phyloP scores from a whole-genome alignment of 2,113 vertebrate species.

The Oceanites oceanicus region DNA sequence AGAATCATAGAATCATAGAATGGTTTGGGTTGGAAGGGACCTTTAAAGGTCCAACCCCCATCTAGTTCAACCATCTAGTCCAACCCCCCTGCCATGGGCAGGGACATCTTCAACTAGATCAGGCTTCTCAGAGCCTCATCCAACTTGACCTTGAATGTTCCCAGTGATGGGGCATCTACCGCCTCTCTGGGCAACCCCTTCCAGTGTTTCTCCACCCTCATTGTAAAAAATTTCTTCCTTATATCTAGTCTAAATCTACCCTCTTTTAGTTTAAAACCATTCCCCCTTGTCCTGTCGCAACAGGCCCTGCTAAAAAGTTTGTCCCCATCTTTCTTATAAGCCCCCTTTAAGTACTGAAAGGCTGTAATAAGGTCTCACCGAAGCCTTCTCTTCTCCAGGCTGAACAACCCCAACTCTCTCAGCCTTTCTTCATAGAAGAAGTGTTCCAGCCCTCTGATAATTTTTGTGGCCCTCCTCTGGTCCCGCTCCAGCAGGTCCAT shows the following conservation, averaged over 20 bases:
- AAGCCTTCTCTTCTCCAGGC: background rate
- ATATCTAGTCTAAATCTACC: background rate
- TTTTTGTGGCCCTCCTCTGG: background rate
- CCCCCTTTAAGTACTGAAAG: background rate
- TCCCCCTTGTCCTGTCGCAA: no score
- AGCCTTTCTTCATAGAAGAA: background rate
- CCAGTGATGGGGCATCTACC: background rate
- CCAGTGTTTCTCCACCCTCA: background rate
- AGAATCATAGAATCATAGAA: background rate
- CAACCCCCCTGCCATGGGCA: background rate
- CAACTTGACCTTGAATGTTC: background rate
- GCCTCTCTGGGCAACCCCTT: background rate
- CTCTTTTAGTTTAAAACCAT: no score
- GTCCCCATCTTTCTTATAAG: background rate
- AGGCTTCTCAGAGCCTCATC: background rate
- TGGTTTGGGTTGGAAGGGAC: background rate
- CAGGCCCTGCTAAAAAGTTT: background rate
- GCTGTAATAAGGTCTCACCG: background rate
- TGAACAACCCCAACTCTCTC: background rate
- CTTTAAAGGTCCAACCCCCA: background rate
- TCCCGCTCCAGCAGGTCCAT: background rate
- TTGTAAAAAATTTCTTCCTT: background rate
- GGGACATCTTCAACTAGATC: background rate
- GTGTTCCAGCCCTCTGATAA: background rate
- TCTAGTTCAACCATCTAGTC: background rate